phyloP scores from a whole-genome alignment of 37 sponge, comb jelly and placozoan species.

The Beroe forskalii region DNA sequence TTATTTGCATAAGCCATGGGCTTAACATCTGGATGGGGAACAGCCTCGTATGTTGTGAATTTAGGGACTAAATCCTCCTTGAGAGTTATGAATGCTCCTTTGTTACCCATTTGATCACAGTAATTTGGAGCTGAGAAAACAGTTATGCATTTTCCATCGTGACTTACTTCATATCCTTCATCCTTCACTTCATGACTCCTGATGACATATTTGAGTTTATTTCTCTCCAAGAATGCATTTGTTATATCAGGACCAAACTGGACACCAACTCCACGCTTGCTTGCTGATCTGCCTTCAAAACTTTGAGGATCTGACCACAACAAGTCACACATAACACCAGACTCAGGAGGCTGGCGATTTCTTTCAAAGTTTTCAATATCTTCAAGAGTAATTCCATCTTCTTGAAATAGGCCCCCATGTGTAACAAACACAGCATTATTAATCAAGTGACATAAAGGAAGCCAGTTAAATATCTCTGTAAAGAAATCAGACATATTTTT shows the following conservation, averaged over 20 bases:
- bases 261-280: constrained; percentile 93
- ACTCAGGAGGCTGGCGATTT: constrained; percentile 73
- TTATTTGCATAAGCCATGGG: constrained; percentile 98
- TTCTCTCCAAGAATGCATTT: constrained; percentile 72
- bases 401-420: constrained; percentile 93
- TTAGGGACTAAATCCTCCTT: constrained; percentile 77
- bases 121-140: constrained; percentile 99
- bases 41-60: constrained; percentile 89
- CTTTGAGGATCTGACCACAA: constrained; percentile 97
- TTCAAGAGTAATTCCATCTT: constrained; percentile 81
- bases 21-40: constrained; percentile 89
- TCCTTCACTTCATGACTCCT: constrained; percentile 95
- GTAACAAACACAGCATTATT: constrained; percentile 84
- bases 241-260: constrained; percentile 99
- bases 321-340: constrained; percentile 93
- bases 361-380: constrained; percentile 82
- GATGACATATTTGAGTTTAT: constrained; percentile 82
- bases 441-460: constrained; percentile 88
- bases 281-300: constrained; percentile 78
- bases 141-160: constrained; percentile 91
- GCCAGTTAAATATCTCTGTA: constrained; percentile 93
- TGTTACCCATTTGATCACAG: constrained; percentile 98
- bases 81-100: constrained; percentile 93
- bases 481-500: constrained; percentile 86
- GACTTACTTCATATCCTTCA: constrained; percentile 95